Evolutionary conservation across 1,140 invertebrate genomes (phyloP), one percentile per base, ranked within the genome.

Genomic region (Galleria mellonella): DNA sequence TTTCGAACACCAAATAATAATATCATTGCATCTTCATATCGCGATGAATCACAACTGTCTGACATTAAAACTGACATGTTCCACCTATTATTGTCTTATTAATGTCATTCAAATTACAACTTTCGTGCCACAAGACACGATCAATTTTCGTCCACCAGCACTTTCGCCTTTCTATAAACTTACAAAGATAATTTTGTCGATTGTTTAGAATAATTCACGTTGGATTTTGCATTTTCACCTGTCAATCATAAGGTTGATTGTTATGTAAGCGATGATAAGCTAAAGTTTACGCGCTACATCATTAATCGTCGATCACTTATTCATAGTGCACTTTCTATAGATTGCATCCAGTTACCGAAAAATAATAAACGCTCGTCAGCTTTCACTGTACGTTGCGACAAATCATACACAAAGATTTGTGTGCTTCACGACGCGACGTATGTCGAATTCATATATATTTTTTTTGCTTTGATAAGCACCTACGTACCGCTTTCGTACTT

Each of bases 311-410:
- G 44, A 51, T 51, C 49, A 45, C 9, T 41, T 32, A 42, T 42
- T 41, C 29, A 33, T 43, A 31, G 37, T 46, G 40, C 40, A 43
- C 50, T 52, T 52, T 52, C 50, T 52, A 47, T 42, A 31, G 37
- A 42, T 43, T 46, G 41, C 42, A 38, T 15, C 40, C 4, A 10
- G 36, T 46, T 51, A 43, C 49, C 49, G 41, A 51, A 51, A 51
- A 36, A 46, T 49, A 45, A 40, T 50, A 31, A 50, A 39, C 35
- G 41, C 27, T 14, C 17, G 17, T 23, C 17, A 9, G 15, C 49
- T 51, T 51, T 51, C 49, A 40, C 43, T 39, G 12, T 13, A 17
- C 4, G 28, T 9, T n/a, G 37, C 48, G 48, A 42, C 30, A 36
- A 51, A 43, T 23, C 17, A 23, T 23, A 23, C 2, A 23, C 17